These are phyloP conservation scores for Anthoptus insignis DNA, from an alignment of 2,888 invertebrate genomes.

Conservation along the genomic window DNA sequence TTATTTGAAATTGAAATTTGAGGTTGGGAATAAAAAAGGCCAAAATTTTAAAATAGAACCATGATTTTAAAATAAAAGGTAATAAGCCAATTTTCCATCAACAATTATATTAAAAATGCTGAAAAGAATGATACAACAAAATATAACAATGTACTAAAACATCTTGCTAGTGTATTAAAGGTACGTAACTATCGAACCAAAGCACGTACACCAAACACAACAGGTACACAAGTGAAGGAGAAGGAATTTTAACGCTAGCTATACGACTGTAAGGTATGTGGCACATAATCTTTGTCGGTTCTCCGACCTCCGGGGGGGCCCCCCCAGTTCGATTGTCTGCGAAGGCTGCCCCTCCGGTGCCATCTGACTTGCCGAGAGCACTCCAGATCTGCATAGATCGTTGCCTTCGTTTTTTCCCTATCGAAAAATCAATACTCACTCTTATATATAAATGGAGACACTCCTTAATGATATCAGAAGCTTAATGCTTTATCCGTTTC, in stretches of 20 bases:
- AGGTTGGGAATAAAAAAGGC: too few relatives aligned
- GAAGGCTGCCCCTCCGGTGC: conserved; percentile 86
- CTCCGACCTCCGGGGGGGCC: conserved; percentile 75
- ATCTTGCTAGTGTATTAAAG: too few relatives aligned
- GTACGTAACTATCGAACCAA: background rate
- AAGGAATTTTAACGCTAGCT: conserved; percentile 22
- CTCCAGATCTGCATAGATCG: conserved; percentile 87
- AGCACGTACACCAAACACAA: background rate
- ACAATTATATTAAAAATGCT: too few relatives aligned
- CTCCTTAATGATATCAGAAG: conserved; percentile 72
- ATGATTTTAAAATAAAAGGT: too few relatives aligned
- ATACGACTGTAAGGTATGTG: conserved; percentile 44
- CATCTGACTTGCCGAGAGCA: conserved; percentile 87
- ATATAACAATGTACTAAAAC: too few relatives aligned
- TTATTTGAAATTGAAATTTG: too few relatives aligned
- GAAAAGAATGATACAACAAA: too few relatives aligned
- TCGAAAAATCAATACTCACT: conserved; percentile 86
- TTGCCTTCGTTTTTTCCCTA: conserved; percentile 87
- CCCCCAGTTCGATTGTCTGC: conserved; percentile 86
- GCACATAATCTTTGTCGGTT: conserved; percentile 75
- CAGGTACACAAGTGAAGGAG: background rate
- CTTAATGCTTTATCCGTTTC: conserved; percentile 7
- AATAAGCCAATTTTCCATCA: too few relatives aligned
- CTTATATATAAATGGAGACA: conserved; percentile 80
- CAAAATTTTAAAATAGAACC: too few relatives aligned